Evolutionary conservation across 2,888 invertebrate species (phyloP), one percentile per base, ranked within the genome.

Genomic region (Ectobius pallidus): DNA sequence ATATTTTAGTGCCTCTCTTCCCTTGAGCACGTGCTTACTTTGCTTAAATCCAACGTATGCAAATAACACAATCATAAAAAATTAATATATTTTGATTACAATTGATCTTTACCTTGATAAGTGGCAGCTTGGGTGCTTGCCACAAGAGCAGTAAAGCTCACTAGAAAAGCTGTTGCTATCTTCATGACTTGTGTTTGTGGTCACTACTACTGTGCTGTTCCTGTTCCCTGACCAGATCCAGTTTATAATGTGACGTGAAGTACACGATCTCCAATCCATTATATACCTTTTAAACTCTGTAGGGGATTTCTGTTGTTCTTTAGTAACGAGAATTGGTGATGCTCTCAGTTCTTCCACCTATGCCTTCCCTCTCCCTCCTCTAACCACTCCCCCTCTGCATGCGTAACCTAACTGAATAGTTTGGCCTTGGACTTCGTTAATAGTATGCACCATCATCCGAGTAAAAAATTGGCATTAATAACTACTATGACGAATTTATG

Each of bases 281-380:
- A 25, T 52, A 52, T 52, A 52, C 52, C 52, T 25, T 25, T 25
- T 25, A 20, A 52, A 4, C 22, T 22, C 11, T 18, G 22, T 52
- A 25, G 52, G 52, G 52, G 20, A 52, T 25, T 52, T 25, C 22
- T 52, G 52, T 52, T 25, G 22, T 14, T 52, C 52, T 52, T 22
- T 14, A 6, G 1, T 52, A 14, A 6, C 52, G 9, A 25, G 20
- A 52, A 52, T 52, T 52, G 25, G 52, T 18, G 3, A 52, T 52
- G 52, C 25, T 52, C 52, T 52, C 52, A 52, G 52, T 52, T 52
- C 25, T 52, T 52, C 3, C 52, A 52, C 52, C 25, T 52, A 14
- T 20, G 20, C 39, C n/a, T n/a, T 52, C 52, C 52, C 25, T 9
- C 52, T 18, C 0, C 25, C 14, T 22, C 1, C 25, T 25, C 11